A percentile compares a stretch with the other conserved stretches of the same genome.
Conservation (phyloP, 2,113 vertebrate species). For the Nipponia nippon region DNA sequence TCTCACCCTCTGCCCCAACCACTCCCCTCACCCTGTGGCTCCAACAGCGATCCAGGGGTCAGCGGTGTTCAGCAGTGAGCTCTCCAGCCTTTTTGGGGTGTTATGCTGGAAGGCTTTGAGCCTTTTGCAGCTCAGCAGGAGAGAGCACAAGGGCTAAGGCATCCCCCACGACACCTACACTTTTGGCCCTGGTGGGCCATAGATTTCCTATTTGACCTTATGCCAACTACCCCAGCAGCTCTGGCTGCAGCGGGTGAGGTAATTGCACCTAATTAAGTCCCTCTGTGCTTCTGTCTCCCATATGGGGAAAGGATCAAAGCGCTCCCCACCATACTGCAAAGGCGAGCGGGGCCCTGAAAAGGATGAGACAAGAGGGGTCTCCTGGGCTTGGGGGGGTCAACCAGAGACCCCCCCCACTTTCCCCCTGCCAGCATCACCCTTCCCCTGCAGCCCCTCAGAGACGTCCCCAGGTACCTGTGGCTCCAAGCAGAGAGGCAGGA, state of each 20-base stretch:
- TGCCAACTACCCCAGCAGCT: not conserved
- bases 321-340: not conserved
- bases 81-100: not conserved
- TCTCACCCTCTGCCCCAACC: not conserved
- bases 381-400: not conserved
- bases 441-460: accelerated
- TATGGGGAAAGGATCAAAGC: not conserved
- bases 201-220: not conserved
- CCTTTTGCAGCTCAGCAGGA: not conserved
- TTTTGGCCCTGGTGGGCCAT: not conserved
- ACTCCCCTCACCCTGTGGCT: not conserved
- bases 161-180: not conserved
- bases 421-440: not conserved
- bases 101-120: not conserved
- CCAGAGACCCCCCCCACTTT: not conserved
- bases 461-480: not conserved
- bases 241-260: not conserved
- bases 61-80: not conserved
- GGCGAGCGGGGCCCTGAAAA: not conserved
- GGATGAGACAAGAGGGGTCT: not conserved
- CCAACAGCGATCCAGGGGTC: accelerated
- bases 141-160: not conserved
- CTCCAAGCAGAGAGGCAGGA: not conserved
- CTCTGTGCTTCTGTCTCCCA: not conserved
- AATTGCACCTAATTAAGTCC: conserved; percentile 20